A percentile compares a stretch with the other conserved stretches of the same genome.
These are phyloP conservation scores for Dasypolia templi DNA, from an alignment of 2,888 invertebrate species.

Conservation along the genomic window DNA sequence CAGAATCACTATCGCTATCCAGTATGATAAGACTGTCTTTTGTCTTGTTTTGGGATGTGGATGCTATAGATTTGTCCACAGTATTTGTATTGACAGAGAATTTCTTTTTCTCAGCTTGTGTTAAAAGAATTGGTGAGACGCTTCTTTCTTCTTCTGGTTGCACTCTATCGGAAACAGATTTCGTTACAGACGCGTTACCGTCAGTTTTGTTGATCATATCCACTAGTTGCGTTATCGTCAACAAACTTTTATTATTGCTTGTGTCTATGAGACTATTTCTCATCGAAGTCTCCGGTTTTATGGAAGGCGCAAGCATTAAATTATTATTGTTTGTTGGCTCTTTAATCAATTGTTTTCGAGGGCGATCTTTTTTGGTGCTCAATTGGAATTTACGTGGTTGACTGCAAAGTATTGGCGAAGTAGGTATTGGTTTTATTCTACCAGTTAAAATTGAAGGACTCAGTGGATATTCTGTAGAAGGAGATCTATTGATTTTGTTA, in stretches of 20 bases:
- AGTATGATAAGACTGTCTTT: conserved; percentile 78
- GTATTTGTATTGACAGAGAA: conserved; percentile 39
- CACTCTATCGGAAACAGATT: conserved; percentile 28
- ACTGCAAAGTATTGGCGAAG: conserved; percentile 83
- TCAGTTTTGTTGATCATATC: conserved; percentile 84
- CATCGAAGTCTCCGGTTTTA: conserved; percentile 45
- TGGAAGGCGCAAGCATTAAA: conserved; percentile 43
- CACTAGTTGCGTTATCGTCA: conserved; percentile 86
- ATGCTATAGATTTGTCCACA: conserved; percentile 47
- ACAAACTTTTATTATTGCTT: conserved; percentile 80
- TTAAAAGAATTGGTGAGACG: conserved; percentile 80
- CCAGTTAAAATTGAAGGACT: conserved; percentile 86
- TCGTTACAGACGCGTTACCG: conserved; percentile 59
- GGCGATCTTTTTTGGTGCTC: conserved; percentile 72
- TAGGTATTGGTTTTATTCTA: conserved; percentile 66
- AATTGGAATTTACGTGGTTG: conserved; percentile 78
- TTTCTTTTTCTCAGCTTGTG: conserved; percentile 80
- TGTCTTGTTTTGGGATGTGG: conserved; percentile 58
- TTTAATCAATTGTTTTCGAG: conserved; percentile 71
- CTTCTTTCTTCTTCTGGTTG: conserved; percentile 72
- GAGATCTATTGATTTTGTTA: conserved; percentile 45
- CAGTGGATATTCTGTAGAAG: conserved; percentile 61
- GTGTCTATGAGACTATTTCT: conserved; percentile 67
- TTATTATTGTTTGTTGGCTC: conserved; percentile 61
- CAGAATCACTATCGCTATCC: conserved; percentile 84